These are phyloP conservation scores for Trogon surrucura DNA, from an alignment of 2,113 vertebrate genomes.

Conservation along the genomic window DNA sequence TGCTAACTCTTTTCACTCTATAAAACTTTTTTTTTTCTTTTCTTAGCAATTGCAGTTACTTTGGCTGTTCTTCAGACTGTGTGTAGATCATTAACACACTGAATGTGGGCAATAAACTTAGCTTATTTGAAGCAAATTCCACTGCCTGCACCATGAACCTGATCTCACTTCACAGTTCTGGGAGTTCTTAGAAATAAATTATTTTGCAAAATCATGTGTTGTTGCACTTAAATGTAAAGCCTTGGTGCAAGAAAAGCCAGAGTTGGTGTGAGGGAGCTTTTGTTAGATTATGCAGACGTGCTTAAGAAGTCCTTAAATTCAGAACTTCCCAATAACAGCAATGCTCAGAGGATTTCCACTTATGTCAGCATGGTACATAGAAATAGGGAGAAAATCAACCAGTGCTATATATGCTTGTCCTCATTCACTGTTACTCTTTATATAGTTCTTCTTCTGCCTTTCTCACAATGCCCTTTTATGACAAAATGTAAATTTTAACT, in stretches of 20 bases:
- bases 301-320: background rate
- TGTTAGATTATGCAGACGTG: background rate
- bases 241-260: background rate
- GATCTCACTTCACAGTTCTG: background rate
- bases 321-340: background rate
- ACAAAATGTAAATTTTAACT: background rate
- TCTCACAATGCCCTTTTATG: background rate
- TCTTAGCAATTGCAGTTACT: background rate
- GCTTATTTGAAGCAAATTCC: background rate
- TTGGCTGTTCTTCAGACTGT: background rate
- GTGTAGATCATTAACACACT: background rate
- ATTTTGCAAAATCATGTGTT: background rate
- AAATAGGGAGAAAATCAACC: background rate
- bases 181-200: background rate
- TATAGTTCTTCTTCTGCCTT: background rate
- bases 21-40: background rate
- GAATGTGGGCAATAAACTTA: background rate
- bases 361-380: background rate
- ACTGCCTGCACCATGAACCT: background rate
- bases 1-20: background rate
- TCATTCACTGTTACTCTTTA: background rate
- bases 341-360: background rate
- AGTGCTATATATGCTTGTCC: background rate
- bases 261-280: background rate
- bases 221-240: background rate